phyloP scores from a whole-genome alignment of 1,140 invertebrate species.

The Pantala flavescens region DNA sequence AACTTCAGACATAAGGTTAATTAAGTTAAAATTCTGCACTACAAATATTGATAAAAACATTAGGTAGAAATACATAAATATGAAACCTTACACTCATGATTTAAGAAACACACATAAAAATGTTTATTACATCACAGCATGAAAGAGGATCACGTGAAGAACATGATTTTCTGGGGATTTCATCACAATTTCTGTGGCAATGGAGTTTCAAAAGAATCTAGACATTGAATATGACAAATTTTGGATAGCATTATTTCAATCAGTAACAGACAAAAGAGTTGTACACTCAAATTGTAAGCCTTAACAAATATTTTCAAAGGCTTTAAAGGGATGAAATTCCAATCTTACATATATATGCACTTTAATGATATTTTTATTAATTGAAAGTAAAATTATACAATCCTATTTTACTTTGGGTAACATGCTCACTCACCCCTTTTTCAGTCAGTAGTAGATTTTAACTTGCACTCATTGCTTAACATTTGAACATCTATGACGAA shows the following conservation, averaged over 20 bases:
- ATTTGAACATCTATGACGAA: not conserved
- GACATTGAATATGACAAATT: not conserved
- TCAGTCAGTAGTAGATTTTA: constrained; percentile 8
- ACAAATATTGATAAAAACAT: constrained; percentile 8
- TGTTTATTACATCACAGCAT: constrained; percentile 6
- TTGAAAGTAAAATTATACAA: constrained; percentile 7
- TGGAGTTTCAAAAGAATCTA: not conserved
- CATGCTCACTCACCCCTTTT: constrained; percentile 1
- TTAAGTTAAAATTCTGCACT: constrained; percentile 4
- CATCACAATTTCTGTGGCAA: not conserved
- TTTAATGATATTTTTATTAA: not conserved
- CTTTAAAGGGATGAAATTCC: not conserved
- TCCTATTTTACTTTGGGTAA: constrained; percentile 9
- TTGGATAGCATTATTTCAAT: not conserved
- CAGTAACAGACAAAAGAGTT: not conserved
- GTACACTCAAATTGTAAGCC: not conserved
- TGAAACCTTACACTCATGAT: constrained; percentile 6
- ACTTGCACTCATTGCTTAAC: not conserved
- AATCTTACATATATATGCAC: constrained; percentile 3
- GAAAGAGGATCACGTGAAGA: constrained; percentile 5
- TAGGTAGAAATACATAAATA: constrained; percentile 7
- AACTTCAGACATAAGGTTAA: constrained; percentile 2
- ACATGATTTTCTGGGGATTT: not conserved
- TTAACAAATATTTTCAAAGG: not conserved
- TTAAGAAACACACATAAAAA: constrained; percentile 8